Conservation (phyloP, 2,888 invertebrate species). For the Strigamia transsilvanica region DNA sequence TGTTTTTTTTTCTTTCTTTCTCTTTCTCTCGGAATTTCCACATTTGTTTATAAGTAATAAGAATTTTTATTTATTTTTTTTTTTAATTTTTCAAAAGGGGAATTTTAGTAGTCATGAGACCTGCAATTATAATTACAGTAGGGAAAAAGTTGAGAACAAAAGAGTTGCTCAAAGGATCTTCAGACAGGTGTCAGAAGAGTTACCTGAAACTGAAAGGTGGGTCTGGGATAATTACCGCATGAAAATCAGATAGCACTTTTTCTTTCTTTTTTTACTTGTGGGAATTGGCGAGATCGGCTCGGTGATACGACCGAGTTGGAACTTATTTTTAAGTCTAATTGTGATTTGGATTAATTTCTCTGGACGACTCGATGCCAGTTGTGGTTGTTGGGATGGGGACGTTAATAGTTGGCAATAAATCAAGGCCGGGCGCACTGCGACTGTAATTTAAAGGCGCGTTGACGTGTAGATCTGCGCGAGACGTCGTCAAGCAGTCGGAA, state of each 20-base stretch:
- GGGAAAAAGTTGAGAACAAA: background rate
- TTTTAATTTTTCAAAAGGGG: no score
- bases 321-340: background rate
- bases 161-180: slow-evolving; percentile 2
- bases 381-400: background rate
- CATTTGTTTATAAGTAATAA: no score
- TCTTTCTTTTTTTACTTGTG: background rate
- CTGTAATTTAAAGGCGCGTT: background rate
- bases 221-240: background rate
- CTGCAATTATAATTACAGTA: background rate
- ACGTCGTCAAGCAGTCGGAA: background rate
- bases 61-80: no score
- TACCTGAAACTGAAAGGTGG: background rate
- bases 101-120: background rate
- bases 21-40: background rate
- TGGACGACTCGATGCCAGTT: background rate
- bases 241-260: background rate
- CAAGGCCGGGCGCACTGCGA: background rate
- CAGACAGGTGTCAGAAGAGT: background rate
- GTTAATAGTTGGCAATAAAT: slow-evolving; percentile 10
- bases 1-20: background rate
- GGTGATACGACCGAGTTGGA: background rate
- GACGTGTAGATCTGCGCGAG: background rate
- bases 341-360: background rate
- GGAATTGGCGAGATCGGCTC: background rate